These are phyloP conservation scores for Spilosoma lubricipeda DNA, from an alignment of 2,888 invertebrate species.

Conservation along the genomic window DNA sequence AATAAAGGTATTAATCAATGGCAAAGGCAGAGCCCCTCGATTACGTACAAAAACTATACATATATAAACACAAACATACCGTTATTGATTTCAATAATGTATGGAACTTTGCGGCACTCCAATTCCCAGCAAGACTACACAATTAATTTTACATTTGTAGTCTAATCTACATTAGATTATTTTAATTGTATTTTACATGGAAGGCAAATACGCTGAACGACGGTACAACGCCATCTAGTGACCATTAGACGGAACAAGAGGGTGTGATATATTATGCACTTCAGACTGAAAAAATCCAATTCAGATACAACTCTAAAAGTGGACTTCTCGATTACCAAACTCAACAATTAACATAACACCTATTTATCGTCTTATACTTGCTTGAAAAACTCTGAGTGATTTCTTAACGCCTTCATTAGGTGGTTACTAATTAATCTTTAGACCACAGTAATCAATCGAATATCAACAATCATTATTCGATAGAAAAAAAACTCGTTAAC, in stretches of 20 bases:
- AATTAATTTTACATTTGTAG: not conserved
- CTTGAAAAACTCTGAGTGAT: not conserved
- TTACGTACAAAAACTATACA: not conserved
- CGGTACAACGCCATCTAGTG: not conserved
- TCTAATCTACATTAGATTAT: not conserved
- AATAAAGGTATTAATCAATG: conserved; percentile 16
- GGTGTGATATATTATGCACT: too few relatives aligned
- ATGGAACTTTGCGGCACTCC: not conserved
- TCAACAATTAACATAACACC: not conserved
- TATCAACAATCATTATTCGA: not conserved
- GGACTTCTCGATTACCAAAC: not conserved
- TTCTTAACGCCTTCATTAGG: not conserved
- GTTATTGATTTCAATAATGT: not conserved
- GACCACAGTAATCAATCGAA: not conserved
- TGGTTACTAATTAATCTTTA: not conserved
- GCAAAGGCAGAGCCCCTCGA: not conserved
- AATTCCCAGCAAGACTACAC: not conserved
- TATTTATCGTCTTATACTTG: not conserved
- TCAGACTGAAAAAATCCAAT: not conserved
- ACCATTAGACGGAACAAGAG: not conserved
- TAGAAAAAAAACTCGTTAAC: not conserved
- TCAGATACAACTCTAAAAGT: not conserved
- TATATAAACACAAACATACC: not conserved
- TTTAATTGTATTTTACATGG: not conserved
- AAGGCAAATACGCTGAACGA: not conserved